These are phyloP conservation scores for Rhopalosiphum padi DNA, from an alignment of 1,140 invertebrate species.

Conservation along the genomic window DNA sequence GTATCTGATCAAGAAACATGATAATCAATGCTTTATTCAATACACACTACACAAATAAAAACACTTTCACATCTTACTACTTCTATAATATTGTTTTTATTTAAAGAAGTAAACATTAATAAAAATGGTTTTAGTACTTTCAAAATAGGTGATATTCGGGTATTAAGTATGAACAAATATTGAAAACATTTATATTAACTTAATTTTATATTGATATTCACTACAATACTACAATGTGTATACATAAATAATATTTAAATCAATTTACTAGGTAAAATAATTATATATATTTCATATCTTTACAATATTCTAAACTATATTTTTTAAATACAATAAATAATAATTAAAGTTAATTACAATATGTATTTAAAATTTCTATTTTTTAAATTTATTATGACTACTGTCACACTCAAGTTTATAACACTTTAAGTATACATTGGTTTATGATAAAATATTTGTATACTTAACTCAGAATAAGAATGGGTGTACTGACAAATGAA, in stretches of 20 bases:
- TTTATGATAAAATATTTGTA: neutral
- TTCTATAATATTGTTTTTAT: neutral
- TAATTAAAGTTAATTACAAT: neutral
- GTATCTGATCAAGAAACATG: neutral
- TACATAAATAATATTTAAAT: neutral
- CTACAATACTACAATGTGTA: neutral
- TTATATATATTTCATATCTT: neutral
- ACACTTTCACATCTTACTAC: neutral
- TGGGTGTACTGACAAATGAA: no score
- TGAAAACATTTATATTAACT: no score
- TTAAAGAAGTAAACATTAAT: neutral
- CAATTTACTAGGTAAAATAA: neutral
- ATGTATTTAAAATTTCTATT: neutral
- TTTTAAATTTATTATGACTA: neutral
- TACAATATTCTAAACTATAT: neutral
- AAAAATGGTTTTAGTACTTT: neutral
- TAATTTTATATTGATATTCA: neutral
- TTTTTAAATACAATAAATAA: neutral
- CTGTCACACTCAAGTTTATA: neutral
- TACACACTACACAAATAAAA: slow-evolving; percentile 26
- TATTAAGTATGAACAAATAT: no score
- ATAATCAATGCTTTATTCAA: neutral
- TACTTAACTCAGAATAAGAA: no score
- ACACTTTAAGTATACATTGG: neutral
- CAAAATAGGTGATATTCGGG: neutral